These are phyloP conservation scores for Macroglossus sobrinus DNA, from an alignment of 2,113 vertebrate genomes.

Conservation along the genomic window DNA sequence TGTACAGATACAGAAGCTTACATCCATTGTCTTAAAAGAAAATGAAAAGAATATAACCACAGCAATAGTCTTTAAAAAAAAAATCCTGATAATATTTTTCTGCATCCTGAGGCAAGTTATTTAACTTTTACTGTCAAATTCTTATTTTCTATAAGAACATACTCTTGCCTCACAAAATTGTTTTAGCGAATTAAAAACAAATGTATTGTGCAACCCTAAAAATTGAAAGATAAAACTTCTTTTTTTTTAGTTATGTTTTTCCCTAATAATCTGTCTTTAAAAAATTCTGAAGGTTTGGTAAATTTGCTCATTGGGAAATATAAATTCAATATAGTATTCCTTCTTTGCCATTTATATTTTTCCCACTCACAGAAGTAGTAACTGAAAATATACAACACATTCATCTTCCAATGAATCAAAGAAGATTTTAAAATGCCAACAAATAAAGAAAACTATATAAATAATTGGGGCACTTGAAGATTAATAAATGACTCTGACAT, in stretches of 20 bases:
- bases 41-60: neutral
- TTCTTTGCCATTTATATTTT: neutral
- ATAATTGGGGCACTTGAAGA: neutral
- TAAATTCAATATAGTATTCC: neutral
- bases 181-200: constrained; percentile 4
- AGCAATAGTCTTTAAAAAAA: neutral
- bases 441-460: neutral
- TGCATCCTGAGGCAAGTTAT: neutral
- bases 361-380: neutral
- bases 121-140: neutral
- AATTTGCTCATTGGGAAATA: neutral
- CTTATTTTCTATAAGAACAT: neutral
- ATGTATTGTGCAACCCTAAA: neutral
- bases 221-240: neutral
- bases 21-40: neutral
- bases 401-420: neutral
- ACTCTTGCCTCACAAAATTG: neutral
- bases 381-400: neutral
- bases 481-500: neutral
- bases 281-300: neutral
- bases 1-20: neutral
- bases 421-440: neutral
- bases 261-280: neutral
- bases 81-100: neutral
- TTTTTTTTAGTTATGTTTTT: neutral